A percentile compares a stretch with the other conserved stretches of the same genome.
phyloP scores from a whole-genome alignment of 1,140 invertebrate genomes.

The Arion vulgaris region DNA sequence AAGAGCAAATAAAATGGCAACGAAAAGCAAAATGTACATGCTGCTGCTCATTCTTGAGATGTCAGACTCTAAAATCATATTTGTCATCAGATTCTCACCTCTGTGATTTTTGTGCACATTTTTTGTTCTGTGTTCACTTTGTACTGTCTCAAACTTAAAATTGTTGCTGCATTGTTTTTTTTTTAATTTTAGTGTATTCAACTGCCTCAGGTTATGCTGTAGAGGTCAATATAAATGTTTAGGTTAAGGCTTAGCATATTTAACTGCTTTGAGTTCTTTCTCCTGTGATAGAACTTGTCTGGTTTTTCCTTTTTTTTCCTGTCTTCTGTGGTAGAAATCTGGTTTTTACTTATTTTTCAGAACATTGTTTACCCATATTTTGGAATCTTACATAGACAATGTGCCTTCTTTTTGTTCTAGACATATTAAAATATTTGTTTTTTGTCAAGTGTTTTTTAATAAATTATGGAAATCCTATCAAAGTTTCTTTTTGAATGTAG shows the following conservation, averaged over 20 bases:
- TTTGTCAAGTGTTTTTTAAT: neutral
- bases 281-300: neutral
- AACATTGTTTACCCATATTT: neutral
- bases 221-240: neutral
- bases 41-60: too few species aligned
- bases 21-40: too few species aligned
- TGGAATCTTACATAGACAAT: neutral
- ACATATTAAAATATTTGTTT: neutral
- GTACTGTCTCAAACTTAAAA: neutral
- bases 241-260: neutral
- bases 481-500: neutral
- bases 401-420: neutral
- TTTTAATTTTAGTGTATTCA: too few species aligned
- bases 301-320: neutral
- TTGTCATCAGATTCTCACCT: too few species aligned
- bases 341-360: too few species aligned
- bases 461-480: neutral
- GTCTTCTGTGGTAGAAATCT: too few species aligned
- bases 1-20: too few species aligned
- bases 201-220: neutral
- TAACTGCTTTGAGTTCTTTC: neutral
- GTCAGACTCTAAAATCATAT: too few species aligned
- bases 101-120: neutral
- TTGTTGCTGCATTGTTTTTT: neutral
- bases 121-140: neutral